phyloP scores from a whole-genome alignment of 2,888 invertebrate species.

The Lapara coniferarum region DNA sequence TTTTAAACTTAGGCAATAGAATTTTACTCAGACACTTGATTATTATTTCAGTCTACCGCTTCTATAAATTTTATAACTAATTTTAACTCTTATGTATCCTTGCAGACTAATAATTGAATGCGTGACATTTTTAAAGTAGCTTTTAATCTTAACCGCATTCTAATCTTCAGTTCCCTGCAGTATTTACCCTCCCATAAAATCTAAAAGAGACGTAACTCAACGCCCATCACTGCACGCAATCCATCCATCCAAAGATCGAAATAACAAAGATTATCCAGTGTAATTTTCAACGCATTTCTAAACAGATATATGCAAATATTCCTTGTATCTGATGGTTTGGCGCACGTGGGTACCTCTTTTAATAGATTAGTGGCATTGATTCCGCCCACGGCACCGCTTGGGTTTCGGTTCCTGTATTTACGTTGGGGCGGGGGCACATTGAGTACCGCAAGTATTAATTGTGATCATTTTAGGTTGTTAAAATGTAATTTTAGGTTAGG shows the following conservation, averaged over 20 bases:
- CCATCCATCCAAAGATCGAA: constrained; percentile 24
- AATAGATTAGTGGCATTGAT: constrained; percentile 72
- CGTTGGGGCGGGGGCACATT: constrained; percentile 38
- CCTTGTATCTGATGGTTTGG: constrained; percentile 63
- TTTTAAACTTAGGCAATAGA: too few relatives aligned
- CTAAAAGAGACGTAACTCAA: constrained; percentile 12
- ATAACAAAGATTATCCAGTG: constrained; percentile 37
- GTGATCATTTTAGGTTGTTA: too few relatives aligned
- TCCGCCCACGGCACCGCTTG: constrained; percentile 71
- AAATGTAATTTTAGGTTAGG: too few relatives aligned
- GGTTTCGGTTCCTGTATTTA: constrained; percentile 61
- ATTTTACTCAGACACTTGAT: too few relatives aligned
- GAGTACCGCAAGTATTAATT: too few relatives aligned
- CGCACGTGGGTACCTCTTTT: constrained; percentile 75
- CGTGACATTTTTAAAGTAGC: too few relatives aligned
- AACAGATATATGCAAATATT: constrained; percentile 78
- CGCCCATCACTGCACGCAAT: constrained; percentile 26
- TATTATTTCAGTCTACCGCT: too few relatives aligned
- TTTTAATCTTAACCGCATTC: too few relatives aligned
- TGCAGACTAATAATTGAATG: too few relatives aligned
- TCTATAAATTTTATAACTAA: too few relatives aligned
- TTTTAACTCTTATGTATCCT: too few relatives aligned
- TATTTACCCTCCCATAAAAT: background rate
- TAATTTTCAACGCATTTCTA: constrained; percentile 57
- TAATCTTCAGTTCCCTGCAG: too few relatives aligned